Percentiles rank a stretch among this genome's conserved stretches.
Evolutionary conservation across 2,113 vertebrate species (phyloP).

Genomic region (Todiramphus saurophagus): DNA sequence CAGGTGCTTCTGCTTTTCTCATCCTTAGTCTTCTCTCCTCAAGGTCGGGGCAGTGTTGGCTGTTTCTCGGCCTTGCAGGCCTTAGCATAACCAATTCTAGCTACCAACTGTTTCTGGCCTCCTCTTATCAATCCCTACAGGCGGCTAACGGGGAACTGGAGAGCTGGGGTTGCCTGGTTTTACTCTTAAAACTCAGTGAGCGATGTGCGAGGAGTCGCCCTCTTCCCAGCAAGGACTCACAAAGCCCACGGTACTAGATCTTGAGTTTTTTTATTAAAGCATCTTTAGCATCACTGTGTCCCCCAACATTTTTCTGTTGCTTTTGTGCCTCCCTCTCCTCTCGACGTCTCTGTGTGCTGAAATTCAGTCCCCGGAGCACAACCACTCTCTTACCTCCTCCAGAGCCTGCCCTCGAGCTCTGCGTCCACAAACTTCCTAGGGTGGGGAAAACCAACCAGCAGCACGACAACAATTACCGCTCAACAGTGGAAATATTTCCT

Average conservation of each 20-base stretch:
- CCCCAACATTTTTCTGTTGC: background rate
- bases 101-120: too few species aligned
- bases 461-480: background rate
- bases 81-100: too few species aligned
- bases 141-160: background rate
- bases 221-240: background rate
- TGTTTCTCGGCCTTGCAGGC: too few species aligned
- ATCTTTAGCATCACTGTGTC: background rate
- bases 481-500: background rate
- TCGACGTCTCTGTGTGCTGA: fast-evolving
- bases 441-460: background rate
- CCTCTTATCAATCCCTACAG: too few species aligned
- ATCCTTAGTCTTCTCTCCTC: too few species aligned
- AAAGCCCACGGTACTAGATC: fast-evolving
- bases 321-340: background rate
- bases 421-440: fast-evolving
- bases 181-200: background rate
- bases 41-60: too few species aligned
- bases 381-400: background rate
- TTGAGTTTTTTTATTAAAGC: background rate
- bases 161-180: background rate
- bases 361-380: background rate
- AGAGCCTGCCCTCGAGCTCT: background rate
- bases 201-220: background rate
- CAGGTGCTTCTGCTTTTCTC: too few species aligned